Conservation (phyloP, 2,797 vertebrate species). For the Schizopygopsis pylzovi region DNA sequence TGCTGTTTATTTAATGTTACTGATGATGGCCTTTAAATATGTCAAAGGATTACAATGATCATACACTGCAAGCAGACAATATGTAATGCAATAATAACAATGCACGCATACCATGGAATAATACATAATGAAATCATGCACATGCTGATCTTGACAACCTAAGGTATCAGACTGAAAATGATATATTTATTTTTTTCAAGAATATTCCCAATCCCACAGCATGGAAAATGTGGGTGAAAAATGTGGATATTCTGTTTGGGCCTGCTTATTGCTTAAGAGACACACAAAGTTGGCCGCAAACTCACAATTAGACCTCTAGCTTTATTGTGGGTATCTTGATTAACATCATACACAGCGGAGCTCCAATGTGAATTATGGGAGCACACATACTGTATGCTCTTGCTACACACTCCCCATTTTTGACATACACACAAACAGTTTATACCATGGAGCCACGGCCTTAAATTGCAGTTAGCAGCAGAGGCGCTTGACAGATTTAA, state of each 20-base stretch:
- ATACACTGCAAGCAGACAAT: neutral
- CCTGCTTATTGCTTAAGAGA: neutral
- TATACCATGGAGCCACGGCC: conserved; percentile 14
- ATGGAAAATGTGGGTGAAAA: neutral
- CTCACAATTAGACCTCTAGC: conserved; percentile 31
- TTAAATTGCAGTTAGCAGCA: conserved; percentile 50
- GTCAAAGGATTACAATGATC: neutral
- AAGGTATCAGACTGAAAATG: neutral
- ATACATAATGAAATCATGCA: neutral
- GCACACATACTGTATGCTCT: neutral
- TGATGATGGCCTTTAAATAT: neutral
- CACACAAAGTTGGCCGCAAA: conserved; percentile 21
- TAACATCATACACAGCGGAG: conserved; percentile 41
- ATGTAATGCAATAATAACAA: neutral
- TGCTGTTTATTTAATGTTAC: neutral
- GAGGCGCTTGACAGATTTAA: conserved; percentile 43
- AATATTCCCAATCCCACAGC: neutral
- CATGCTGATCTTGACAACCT: neutral
- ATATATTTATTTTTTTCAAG: neutral
- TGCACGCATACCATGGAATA: no score
- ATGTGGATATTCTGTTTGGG: neutral
- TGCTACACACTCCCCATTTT: conserved; percentile 28
- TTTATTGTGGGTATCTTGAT: conserved; percentile 31
- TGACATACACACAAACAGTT: conserved; percentile 24
- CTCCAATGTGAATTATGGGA: conserved; percentile 35